A percentile compares a stretch with the other conserved stretches of the same genome.
phyloP scores from a whole-genome alignment of 2,797 vertebrate genomes.

The Pseudocheirus occidentalis region DNA sequence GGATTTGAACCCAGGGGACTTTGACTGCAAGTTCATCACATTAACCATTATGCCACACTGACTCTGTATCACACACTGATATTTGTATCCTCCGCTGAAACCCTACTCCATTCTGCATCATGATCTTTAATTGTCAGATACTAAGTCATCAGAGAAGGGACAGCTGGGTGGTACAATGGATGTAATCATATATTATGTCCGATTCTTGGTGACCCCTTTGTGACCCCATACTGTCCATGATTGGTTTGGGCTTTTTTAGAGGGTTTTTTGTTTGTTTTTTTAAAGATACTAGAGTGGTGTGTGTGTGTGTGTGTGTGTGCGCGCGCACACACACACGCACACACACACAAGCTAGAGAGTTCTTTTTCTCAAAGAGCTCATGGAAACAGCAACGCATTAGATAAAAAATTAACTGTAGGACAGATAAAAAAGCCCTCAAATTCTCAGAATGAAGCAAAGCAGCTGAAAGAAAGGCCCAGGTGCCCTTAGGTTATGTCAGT shows the following conservation, averaged over 20 bases:
- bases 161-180: not conserved
- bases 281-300: too few species aligned
- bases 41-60: not conserved
- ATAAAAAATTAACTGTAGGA: not conserved
- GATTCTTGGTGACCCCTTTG: too few species aligned
- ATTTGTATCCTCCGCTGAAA: too few species aligned
- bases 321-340: too few species aligned
- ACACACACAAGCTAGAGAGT: not conserved
- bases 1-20: not conserved
- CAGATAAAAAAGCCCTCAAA: not conserved
- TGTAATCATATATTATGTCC: too few species aligned
- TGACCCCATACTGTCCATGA: too few species aligned
- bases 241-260: too few species aligned
- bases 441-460: not conserved
- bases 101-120: not conserved
- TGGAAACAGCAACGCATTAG: not conserved
- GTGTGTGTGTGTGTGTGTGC: too few species aligned
- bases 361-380: not conserved
- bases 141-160: not conserved
- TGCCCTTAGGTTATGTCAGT: not conserved
- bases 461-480: not conserved
- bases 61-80: too few species aligned
- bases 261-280: too few species aligned
- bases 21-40: too few species aligned
- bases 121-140: not conserved